Conservation (phyloP, 1,140 invertebrate species). For the Drosophila ambigua region DNA sequence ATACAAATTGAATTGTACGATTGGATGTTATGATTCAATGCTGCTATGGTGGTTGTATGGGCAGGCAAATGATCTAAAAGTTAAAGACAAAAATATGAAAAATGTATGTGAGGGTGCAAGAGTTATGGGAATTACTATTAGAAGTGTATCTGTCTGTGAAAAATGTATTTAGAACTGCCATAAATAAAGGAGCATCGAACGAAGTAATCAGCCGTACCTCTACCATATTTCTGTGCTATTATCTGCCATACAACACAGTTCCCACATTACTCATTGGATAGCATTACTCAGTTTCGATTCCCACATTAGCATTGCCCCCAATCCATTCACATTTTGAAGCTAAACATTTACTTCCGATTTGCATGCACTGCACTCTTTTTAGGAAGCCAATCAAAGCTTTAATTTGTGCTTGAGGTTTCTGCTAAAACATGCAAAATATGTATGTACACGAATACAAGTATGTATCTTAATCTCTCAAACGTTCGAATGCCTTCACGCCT, state of each 20-base stretch:
- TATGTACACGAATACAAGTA: not conserved
- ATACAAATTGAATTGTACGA: constrained; percentile 44
- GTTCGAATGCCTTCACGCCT: constrained; percentile 8
- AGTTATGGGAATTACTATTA: no score
- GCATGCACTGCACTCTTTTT: constrained; percentile 30
- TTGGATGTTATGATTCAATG: constrained; percentile 22
- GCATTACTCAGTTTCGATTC: not conserved
- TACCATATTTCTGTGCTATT: no score
- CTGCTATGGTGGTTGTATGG: not conserved
- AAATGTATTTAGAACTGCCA: no score
- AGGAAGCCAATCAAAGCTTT: constrained; percentile 32
- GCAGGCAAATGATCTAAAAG: constrained; percentile 23
- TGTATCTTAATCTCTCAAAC: constrained; percentile 18
- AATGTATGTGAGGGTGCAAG: not conserved
- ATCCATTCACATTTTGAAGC: constrained; percentile 41
- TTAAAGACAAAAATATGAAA: not conserved
- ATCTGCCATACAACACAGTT: not conserved
- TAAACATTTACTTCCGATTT: constrained; percentile 57
- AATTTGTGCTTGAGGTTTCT: constrained; percentile 32
- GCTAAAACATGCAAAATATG: constrained; percentile 1
- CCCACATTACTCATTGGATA: no score
- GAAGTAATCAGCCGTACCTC: no score
- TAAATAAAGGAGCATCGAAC: no score
- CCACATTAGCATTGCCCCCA: constrained; percentile 19
- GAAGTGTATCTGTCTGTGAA: no score